Base-by-base conservation (phyloP, 2,113 vertebrate genomes). In the Alligator mississippiensis region DNA sequence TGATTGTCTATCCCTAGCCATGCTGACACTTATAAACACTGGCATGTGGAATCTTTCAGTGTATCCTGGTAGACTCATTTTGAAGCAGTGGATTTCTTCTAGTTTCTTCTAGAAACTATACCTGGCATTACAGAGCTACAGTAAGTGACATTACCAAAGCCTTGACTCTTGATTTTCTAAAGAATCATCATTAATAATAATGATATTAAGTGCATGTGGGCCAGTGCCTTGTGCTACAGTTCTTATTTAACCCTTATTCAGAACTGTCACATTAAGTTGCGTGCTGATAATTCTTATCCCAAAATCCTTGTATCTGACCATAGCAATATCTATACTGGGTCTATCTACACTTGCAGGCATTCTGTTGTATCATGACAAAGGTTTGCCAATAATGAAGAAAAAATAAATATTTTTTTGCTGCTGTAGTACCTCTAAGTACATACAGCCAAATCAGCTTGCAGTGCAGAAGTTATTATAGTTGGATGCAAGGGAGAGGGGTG, bases 181-280 rank as follows among this genome's bases (percentile, higher is more conserved):
- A 95, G 97, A 97, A 94, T 97, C 80, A n/a, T 95, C 85, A 89
- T 91, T 95, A 97, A 96, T 97, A 97, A 97, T 95, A 96, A 92
- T 96, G 96, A 94, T 96, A 96, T 95, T 96, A 96, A 97, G 95
- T 95, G 95, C 94, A 96, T 97, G 97, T 98, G 94, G 95, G 95
- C 77, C 97, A 88, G 63, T 96, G 92, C 94, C 96, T 98, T 96
- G 83, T 58, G 21, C 95, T 90, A 90, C 77, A 11, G 94, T 84
- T 93, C 93, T 98, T 91, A 83, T 75, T 97, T 99, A 98, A 97
- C 97, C 86, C 86, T 90, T 89, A 38, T 97, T 98, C 98, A 98
- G 87, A 93, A 75, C 96, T 97, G 96, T 97, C 97, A 96, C 82
- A 82, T 96, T 84, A 79, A 85, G 70, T 94, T 94, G 94, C 97